Evolutionary conservation across 2,888 invertebrate genomes (phyloP), one percentile per base, ranked within the genome.

Genomic region (Silvanus unidentatus): DNA sequence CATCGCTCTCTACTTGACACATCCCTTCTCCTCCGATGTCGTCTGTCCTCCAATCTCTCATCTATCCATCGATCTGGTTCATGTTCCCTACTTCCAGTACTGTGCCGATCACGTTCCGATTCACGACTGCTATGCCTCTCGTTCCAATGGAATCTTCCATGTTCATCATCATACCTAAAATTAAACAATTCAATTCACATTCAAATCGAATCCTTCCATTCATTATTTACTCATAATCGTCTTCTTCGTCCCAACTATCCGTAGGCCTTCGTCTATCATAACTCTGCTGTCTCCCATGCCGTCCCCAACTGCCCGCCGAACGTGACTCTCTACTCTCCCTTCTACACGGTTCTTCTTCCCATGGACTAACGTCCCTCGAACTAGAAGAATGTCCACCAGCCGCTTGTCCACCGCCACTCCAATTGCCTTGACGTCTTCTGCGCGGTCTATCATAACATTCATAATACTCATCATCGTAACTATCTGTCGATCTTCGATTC

Each of bases 321-420:
- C 45, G 70, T 66, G 50, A 69, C 60, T 42, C 56, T 27, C 47
- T 53, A 6, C 63, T 68, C 52, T 69, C 43, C 72, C 70, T 41
- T 73, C 73, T 39, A 6, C 75, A 63, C 4, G 78, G 76, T 50
- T 78, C 74, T 54, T 88, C 88, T 49, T 88, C 87, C 88, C 88
- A 88, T 1, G 87, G 86, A 38, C 88, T 86, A 14, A 83, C 80
- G 64, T 89, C 88, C 0, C 88, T 75, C 0, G 86, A 85, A 5
- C 84, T 84, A 0, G 85, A 85, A 0, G 85, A 83, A 56, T 71
- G 73, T 12, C 68, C 63, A 34, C 66, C 64, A n/a, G 63, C 48
- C 1, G 52, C 49, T 49, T 51, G 45, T 30, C 42, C 44, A 5
- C 59, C 52, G 32, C 54, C 44, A 43, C 72, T 9, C 37, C 37